phyloP scores from a whole-genome alignment of 1,140 invertebrate species.

The Hycleus cichorii region DNA sequence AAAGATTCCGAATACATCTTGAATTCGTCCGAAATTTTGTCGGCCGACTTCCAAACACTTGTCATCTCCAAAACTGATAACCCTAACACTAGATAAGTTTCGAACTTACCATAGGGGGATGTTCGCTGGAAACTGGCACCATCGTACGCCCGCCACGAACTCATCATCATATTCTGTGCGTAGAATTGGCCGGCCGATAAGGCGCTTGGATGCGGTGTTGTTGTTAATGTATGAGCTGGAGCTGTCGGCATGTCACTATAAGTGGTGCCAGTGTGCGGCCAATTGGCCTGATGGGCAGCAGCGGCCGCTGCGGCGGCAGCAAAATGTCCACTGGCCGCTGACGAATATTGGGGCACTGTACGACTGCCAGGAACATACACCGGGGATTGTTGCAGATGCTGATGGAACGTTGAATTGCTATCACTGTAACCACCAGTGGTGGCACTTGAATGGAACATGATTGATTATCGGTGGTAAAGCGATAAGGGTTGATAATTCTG shows the following conservation, averaged over 20 bases:
- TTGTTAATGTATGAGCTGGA: constrained; percentile 30
- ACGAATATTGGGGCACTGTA: constrained; percentile 38
- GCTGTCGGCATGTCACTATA: constrained; percentile 38
- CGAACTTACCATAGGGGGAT: constrained; percentile 59
- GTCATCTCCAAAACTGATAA: too few relatives aligned
- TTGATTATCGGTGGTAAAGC: not conserved
- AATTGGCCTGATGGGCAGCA: constrained; percentile 34
- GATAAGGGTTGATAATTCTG: not conserved
- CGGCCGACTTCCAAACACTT: too few relatives aligned
- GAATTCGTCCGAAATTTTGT: too few relatives aligned
- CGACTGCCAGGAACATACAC: constrained; percentile 49
- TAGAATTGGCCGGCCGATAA: constrained; percentile 52
- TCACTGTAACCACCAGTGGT: constrained; percentile 38
- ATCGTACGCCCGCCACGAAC: constrained; percentile 71
- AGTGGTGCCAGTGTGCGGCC: constrained; percentile 34
- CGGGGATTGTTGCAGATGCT: constrained; percentile 42
- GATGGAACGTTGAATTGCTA: constrained; percentile 39
- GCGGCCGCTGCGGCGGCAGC: constrained; percentile 25
- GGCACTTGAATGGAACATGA: constrained; percentile 40
- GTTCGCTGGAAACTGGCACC: constrained; percentile 61
- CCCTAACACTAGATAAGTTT: not conserved
- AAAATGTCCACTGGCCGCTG: constrained; percentile 38
- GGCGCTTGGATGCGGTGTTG: constrained; percentile 25
- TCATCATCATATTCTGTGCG: constrained; percentile 68
- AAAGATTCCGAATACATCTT: too few relatives aligned